Conservation (phyloP, 2,888 invertebrate species). For the Pammene aurita region DNA sequence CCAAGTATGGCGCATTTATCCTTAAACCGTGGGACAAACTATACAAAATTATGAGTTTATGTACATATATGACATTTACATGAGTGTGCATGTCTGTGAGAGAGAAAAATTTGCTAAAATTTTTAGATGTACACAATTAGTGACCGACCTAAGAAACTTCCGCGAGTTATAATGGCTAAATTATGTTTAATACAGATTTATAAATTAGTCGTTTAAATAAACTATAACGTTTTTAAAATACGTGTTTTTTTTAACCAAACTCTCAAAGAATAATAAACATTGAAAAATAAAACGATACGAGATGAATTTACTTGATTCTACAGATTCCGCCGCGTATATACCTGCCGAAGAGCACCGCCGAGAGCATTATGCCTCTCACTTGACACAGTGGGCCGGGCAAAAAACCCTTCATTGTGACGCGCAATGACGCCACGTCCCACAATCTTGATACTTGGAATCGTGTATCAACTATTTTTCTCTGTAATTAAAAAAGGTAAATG, state of each 20-base stretch:
- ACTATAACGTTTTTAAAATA: too few species aligned
- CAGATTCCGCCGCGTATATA: conserved; percentile 6
- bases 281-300: background rate
- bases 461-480: conserved; percentile 4
- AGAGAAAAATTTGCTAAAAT: too few species aligned
- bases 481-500: background rate
- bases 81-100: too few species aligned
- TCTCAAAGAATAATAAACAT: background rate
- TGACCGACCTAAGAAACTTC: too few species aligned
- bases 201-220: too few species aligned
- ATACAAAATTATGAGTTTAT: too few species aligned
- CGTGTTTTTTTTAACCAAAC: background rate
- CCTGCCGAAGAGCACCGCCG: conserved; percentile 25
- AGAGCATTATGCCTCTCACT: conserved; percentile 43
- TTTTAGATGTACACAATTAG: too few species aligned
- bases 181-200: too few species aligned
- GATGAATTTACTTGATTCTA: background rate
- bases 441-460: conserved; percentile 50
- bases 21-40: too few species aligned
- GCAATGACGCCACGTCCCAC: conserved; percentile 50
- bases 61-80: too few species aligned
- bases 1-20: too few species aligned
- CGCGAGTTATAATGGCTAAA: too few species aligned
- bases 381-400: conserved; percentile 59
- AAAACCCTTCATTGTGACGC: conserved; percentile 64